Base-by-base conservation (phyloP, 2,888 invertebrate species). In the Amphipoea lucens region DNA sequence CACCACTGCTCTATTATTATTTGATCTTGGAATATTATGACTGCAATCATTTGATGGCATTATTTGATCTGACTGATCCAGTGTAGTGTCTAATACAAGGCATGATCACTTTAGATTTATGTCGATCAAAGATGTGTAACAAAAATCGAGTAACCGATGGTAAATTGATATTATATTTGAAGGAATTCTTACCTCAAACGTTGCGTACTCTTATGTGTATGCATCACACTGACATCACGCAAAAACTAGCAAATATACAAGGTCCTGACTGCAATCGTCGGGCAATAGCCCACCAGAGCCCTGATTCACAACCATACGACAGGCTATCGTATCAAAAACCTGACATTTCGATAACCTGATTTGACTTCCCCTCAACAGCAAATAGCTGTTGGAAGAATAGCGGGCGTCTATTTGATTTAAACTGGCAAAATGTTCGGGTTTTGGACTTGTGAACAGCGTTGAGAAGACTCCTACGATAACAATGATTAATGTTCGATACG, bases 81-180 rank as follows among this genome's bases (percentile, higher is more conserved):
- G 5, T 65, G 23, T n/a, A 62, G 57, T 17, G 11, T 74, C 23
- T 57, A 17, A 60, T 9, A 51, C 7, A 57, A 40, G 57, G 17
- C 29, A 54, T 14, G 17, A 45, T 40, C 17, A 23, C 29, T 82
- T 82, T 23, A 7, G 11, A 54, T 54, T 45, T 23, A 82, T 63
- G 74, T 82, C 82, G 0, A 63, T 82, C 82, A 82, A 82, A 74
- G 2, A 40, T 45, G 20, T 23, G 62, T 45, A 62, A 42, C 36
- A 20, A 6, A 51, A 63, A 74, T 60, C 40, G 17, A 42, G 20
- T 81, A 48, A 82, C 62, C 62, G 36, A 54, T 81, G 51, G 36
- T 65, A 7, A 60, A 74, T 54, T 7, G 29, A 65, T 42, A 78
- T 57, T 40, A 57, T 29, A 11, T 23, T 62, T 63, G 20, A 81